Percentiles rank a stretch among this genome's conserved stretches.
Conservation (phyloP, 2,113 vertebrate genomes). For the Nothobranchius furzeri region DNA sequence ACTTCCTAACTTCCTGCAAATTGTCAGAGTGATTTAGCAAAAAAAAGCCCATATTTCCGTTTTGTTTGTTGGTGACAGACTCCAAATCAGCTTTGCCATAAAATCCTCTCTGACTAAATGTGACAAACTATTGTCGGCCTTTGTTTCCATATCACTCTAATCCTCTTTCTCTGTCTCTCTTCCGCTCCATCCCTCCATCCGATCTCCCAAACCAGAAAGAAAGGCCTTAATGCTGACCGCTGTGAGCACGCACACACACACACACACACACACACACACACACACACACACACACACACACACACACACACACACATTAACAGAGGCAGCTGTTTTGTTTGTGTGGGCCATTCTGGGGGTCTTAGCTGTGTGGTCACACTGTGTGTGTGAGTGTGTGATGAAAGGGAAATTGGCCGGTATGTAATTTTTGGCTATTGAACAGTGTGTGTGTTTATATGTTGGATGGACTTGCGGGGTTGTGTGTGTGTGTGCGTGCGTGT, state of each 20-base stretch:
- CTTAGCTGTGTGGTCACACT: slow-evolving; percentile 68
- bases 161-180: slow-evolving; percentile 66
- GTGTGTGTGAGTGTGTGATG: slow-evolving; percentile 48
- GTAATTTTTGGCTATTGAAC: slow-evolving; percentile 33
- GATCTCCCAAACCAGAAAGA: slow-evolving; percentile 50
- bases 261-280: too few relatives aligned
- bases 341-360: slow-evolving; percentile 55
- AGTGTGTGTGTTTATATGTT: slow-evolving; percentile 34
- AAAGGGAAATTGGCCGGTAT: slow-evolving; percentile 46
- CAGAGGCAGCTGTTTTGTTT: slow-evolving; percentile 16
- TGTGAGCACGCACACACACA: slow-evolving; percentile 21
- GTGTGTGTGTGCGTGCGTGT: slow-evolving; percentile 17
- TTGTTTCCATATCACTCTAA: slow-evolving; percentile 76
- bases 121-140: slow-evolving; percentile 75
- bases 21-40: slow-evolving; percentile 61
- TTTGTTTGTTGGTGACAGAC: slow-evolving; percentile 75
- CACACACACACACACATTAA: slow-evolving; percentile 18
- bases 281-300: too few relatives aligned
- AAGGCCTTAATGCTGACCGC: slow-evolving; percentile 66
- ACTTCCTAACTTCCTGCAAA: slow-evolving; percentile 54
- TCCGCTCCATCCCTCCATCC: slow-evolving; percentile 58
- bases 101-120: slow-evolving; percentile 76
- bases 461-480: slow-evolving; percentile 40
- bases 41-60: slow-evolving; percentile 73
- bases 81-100: slow-evolving; percentile 76